Conservation (phyloP, 2,113 vertebrate genomes). For the Saccopteryx leptura region DNA sequence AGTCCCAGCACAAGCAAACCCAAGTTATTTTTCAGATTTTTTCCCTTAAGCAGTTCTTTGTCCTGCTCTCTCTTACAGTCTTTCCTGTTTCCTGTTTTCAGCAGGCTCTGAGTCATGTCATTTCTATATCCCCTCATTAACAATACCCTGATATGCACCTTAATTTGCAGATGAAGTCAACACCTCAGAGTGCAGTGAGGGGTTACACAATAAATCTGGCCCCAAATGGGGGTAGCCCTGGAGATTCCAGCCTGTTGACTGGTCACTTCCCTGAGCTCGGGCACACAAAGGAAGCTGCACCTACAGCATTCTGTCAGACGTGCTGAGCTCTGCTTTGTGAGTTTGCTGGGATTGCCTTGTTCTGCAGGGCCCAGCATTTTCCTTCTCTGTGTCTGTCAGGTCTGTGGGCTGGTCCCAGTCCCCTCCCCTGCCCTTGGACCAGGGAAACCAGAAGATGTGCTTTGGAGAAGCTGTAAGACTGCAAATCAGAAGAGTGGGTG, state of each 20-base stretch:
- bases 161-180: background rate
- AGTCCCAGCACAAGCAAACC: background rate
- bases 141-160: background rate
- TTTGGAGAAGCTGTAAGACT: background rate
- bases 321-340: constrained; percentile 82
- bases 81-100: background rate
- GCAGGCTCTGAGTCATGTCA: background rate
- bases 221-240: background rate
- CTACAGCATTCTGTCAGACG: constrained; percentile 43
- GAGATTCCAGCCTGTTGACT: constrained; percentile 3
- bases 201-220: constrained; percentile 16
- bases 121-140: background rate
- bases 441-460: background rate
- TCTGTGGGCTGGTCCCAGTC: background rate
- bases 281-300: constrained; percentile 74
- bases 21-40: background rate
- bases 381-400: background rate
- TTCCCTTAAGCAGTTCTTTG: background rate
- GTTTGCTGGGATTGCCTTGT: constrained; percentile 75
- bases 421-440: background rate
- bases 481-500: background rate
- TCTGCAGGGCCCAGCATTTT: constrained; percentile 59
- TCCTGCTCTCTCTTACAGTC: background rate
- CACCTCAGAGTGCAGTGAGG: background rate
- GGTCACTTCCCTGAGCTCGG: background rate